A percentile compares a stretch with the other conserved stretches of the same genome.
phyloP scores from a whole-genome alignment of 2,113 vertebrate genomes.

The Struthio camelus region DNA sequence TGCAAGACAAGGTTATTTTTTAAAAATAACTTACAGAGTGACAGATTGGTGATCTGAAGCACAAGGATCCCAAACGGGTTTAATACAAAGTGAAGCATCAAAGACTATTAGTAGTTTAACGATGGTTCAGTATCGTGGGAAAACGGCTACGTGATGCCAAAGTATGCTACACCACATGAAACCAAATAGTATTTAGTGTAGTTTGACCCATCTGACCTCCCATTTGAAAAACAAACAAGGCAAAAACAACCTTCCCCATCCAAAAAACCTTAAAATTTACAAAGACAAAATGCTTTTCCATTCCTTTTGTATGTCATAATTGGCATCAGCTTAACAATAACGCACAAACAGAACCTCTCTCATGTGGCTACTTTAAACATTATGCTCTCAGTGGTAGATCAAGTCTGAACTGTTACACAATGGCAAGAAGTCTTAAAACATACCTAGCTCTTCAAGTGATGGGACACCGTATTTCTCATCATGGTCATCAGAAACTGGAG shows the following conservation, averaged over 20 bases:
- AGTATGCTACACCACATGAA: not conserved
- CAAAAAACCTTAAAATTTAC: not conserved
- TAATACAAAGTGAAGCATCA: not conserved
- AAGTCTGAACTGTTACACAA: not conserved
- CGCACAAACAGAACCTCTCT: not conserved
- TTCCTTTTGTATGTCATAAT: not conserved
- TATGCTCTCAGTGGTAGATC: not conserved
- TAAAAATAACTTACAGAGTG: not conserved
- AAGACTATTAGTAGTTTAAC: not conserved
- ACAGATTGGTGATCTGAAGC: not conserved
- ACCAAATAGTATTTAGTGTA: not conserved
- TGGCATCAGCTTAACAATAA: not conserved
- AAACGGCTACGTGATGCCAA: not conserved
- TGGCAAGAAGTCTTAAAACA: not conserved
- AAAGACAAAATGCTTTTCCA: not conserved
- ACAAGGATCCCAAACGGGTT: not conserved
- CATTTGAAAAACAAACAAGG: not conserved
- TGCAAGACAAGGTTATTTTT: not conserved
- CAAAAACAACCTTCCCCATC: not conserved
- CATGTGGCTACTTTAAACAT: not conserved
- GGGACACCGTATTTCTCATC: slow-evolving; percentile 96
- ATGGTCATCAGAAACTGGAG: slow-evolving; percentile 92
- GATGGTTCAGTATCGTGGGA: not conserved
- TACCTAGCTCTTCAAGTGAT: slow-evolving; percentile 94
- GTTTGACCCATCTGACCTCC: not conserved